These are phyloP conservation scores for Cinara cedri DNA, from an alignment of 2,888 invertebrate species.

Conservation along the genomic window DNA sequence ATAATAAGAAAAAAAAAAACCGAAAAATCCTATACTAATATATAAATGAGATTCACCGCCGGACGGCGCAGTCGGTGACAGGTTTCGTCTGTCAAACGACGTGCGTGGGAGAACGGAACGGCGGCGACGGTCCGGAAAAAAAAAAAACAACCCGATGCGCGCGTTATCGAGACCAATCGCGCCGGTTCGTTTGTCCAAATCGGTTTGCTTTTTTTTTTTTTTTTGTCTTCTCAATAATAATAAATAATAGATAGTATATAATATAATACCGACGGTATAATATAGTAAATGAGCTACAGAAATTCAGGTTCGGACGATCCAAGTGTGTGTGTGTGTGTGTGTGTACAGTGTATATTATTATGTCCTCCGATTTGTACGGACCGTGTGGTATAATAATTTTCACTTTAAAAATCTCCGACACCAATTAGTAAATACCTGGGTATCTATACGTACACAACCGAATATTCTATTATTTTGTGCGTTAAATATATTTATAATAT, in stretches of 20 bases:
- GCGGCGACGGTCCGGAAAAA: constrained; percentile 16
- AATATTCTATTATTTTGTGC: neutral
- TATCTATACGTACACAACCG: neutral
- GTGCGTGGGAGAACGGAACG: constrained; percentile 50
- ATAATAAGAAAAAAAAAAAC: neutral
- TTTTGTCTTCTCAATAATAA: neutral
- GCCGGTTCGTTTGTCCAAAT: neutral
- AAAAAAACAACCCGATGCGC: constrained; percentile 6
- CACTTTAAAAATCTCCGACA: neutral
- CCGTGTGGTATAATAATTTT: neutral
- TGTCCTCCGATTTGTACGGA: neutral
- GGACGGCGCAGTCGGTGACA: constrained; percentile 43
- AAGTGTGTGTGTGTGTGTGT: too few relatives aligned
- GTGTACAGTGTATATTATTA: too few relatives aligned
- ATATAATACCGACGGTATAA: constrained; percentile 11
- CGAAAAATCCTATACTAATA: constrained; percentile 20
- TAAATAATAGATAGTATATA: too few relatives aligned
- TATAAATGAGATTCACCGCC: constrained; percentile 48
- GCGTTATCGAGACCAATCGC: constrained; percentile 29
- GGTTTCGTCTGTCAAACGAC: constrained; percentile 33
- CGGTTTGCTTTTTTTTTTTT: neutral
- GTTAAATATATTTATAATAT: neutral
- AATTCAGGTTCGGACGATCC: neutral
- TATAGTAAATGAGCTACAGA: neutral
- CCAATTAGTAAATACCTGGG: constrained; percentile 50